Conservation (phyloP, 2,888 invertebrate genomes). For the Alsophila aescularia region DNA sequence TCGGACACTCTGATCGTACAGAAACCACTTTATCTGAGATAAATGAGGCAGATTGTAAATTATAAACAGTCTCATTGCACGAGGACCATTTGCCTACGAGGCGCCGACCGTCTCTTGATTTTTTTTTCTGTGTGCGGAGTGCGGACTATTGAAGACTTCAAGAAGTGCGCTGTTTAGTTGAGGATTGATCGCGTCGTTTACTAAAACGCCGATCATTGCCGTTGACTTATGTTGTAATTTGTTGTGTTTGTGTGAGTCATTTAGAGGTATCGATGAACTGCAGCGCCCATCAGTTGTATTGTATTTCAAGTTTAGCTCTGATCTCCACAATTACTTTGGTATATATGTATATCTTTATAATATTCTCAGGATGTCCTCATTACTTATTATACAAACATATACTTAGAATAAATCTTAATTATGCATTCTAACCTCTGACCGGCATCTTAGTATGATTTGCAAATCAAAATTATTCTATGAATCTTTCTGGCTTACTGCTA, state of each 20-base stretch:
- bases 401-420: not conserved
- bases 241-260: not conserved
- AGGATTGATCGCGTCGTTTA: too few relatives aligned
- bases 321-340: too few relatives aligned
- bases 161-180: too few relatives aligned
- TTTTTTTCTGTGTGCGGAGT: too few relatives aligned
- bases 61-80: not conserved
- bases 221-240: not conserved
- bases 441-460: not conserved
- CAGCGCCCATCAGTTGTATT: too few relatives aligned
- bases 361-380: too few relatives aligned
- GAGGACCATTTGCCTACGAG: not conserved
- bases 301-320: too few relatives aligned
- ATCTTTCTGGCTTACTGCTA: constrained; percentile 7
- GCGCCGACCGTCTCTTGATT: not conserved
- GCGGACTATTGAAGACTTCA: too few relatives aligned
- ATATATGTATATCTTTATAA: too few relatives aligned
- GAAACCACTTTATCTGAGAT: constrained; percentile 18
- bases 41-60: constrained; percentile 17
- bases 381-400: too few relatives aligned
- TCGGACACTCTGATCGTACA: constrained; percentile 12
- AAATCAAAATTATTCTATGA: constrained; percentile 3
- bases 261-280: too few relatives aligned
- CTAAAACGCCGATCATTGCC: not conserved
- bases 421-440: not conserved